A percentile compares a stretch with the other conserved stretches of the same genome.
Conservation (phyloP, 2,797 vertebrate genomes). For the Rachycentron canadum region DNA sequence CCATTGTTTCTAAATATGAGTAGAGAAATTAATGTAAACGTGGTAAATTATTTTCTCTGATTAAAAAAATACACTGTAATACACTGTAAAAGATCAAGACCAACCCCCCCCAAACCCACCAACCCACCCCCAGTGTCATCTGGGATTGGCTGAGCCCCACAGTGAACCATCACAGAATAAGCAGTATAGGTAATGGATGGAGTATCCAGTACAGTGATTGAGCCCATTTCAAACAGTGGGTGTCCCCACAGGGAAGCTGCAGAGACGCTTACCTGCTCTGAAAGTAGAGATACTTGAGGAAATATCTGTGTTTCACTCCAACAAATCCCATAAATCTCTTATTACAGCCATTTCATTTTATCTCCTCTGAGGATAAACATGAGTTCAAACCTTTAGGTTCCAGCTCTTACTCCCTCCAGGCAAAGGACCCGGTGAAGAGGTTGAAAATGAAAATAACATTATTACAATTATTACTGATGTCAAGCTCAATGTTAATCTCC, state of each 20-base stretch:
- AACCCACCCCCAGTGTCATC: too few relatives aligned
- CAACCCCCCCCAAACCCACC: too few relatives aligned
- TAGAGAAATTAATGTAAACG: background rate
- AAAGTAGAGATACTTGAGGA: conserved; percentile 18
- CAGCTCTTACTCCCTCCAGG: conserved; percentile 11
- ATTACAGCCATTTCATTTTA: conserved; percentile 32
- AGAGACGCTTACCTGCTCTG: conserved; percentile 13
- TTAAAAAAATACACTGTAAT: conserved; percentile 1
- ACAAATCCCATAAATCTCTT: conserved; percentile 44
- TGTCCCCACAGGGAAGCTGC: conserved; percentile 1
- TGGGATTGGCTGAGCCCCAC: too few relatives aligned
- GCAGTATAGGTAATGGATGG: too few relatives aligned
- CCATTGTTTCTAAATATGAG: background rate
- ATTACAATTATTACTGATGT: conserved; percentile 51
- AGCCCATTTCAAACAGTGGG: background rate
- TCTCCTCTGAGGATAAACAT: conserved; percentile 35
- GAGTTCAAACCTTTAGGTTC: conserved; percentile 18
- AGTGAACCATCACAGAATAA: too few relatives aligned
- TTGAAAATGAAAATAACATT: conserved; percentile 45
- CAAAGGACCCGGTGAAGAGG: conserved; percentile 14
- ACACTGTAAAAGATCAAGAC: background rate
- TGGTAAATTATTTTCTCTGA: background rate
- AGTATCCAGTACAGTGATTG: background rate
- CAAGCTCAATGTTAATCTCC: conserved; percentile 51
- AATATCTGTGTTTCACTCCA: conserved; percentile 34